phyloP scores from a whole-genome alignment of 2,888 invertebrate genomes.

The Parochlus steinenii region DNA sequence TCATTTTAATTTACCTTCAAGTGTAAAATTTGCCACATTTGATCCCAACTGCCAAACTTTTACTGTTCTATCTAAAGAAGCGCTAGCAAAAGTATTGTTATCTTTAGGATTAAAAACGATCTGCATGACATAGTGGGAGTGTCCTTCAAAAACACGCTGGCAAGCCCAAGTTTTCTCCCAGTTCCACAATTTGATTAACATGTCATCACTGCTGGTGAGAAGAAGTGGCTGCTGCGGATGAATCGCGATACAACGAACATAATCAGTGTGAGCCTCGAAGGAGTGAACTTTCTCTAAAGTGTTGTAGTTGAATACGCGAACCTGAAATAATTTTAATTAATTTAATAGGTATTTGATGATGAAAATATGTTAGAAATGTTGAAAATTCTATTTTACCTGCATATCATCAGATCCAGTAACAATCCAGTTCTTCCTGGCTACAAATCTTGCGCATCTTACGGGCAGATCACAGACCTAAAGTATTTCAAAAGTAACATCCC shows the following conservation, averaged over 20 bases:
- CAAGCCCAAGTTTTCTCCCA: constrained; percentile 99
- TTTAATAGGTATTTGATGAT: not conserved
- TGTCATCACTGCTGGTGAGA: constrained; percentile 94
- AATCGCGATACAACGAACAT: constrained; percentile 87
- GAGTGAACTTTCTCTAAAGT: constrained; percentile 89
- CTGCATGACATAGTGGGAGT: constrained; percentile 99
- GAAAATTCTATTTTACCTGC: constrained; percentile 36
- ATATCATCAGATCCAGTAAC: constrained; percentile 94
- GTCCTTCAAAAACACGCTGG: constrained; percentile 97
- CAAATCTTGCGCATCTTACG: constrained; percentile 89
- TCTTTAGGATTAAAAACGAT: constrained; percentile 99
- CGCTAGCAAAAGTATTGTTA: constrained; percentile 98
- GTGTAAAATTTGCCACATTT: constrained; percentile 90
- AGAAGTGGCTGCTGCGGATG: constrained; percentile 97
- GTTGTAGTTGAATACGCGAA: constrained; percentile 96
- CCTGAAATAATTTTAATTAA: no score
- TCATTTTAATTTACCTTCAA: no score
- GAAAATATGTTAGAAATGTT: not conserved
- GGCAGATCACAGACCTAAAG: constrained; percentile 87
- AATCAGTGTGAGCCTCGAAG: constrained; percentile 98
- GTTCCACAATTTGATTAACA: constrained; percentile 98
- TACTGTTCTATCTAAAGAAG: constrained; percentile 93
- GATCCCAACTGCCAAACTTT: constrained; percentile 99
- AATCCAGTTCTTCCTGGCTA: constrained; percentile 96
- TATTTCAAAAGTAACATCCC: constrained; percentile 20